Conservation (phyloP, 2,797 vertebrate species). For the Gymnothorax javanicus region DNA sequence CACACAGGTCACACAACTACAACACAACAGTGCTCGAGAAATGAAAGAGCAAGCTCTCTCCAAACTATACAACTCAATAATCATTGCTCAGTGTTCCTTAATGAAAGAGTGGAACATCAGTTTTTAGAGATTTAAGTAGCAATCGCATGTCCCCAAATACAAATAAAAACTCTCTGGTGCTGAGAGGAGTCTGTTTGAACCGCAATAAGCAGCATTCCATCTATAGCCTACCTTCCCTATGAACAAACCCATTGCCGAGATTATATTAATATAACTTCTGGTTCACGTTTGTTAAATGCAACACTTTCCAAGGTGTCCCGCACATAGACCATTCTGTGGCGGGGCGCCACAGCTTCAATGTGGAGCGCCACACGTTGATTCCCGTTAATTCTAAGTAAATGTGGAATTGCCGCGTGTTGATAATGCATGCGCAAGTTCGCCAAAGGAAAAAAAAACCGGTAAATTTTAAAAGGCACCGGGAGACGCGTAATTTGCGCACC, state of each 20-base stretch:
- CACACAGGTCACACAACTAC: background rate
- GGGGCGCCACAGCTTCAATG: no score
- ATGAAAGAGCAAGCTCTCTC: background rate
- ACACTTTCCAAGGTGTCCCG: no score
- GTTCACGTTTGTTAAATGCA: background rate
- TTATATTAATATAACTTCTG: background rate
- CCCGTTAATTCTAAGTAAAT: no score
- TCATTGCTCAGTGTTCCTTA: background rate
- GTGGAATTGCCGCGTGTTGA: no score
- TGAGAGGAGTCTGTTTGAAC: background rate
- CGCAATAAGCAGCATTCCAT: background rate
- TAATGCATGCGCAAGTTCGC: no score
- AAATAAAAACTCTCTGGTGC: background rate
- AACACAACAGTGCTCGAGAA: background rate
- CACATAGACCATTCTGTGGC: no score
- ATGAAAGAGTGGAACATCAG: background rate
- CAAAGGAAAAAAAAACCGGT: no score
- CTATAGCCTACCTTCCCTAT: background rate
- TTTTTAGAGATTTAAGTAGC: background rate
- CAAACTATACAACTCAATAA: background rate
- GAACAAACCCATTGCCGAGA: background rate
- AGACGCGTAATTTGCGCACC: no score
- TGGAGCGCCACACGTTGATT: no score
- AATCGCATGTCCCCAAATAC: background rate
- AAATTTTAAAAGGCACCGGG: no score